Evolutionary conservation across 2,113 vertebrate genomes (phyloP).

Genomic region (Picathartes gymnocephalus): DNA sequence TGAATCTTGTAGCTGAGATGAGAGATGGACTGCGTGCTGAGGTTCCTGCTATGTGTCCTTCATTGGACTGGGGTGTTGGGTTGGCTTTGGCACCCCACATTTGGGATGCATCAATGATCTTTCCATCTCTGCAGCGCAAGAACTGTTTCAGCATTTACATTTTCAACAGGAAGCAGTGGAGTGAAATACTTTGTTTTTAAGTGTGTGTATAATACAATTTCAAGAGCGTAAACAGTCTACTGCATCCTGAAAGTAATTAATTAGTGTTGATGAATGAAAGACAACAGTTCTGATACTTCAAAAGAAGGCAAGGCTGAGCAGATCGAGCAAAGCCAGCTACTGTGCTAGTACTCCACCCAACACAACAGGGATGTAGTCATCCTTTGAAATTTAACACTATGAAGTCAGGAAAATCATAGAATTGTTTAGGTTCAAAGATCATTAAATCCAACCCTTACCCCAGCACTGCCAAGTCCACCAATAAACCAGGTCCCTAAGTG

Average conservation of each 20-base stretch:
- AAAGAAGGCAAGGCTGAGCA: background rate
- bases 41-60: background rate
- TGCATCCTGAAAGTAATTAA: background rate
- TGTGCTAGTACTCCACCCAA: background rate
- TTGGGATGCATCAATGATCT: background rate
- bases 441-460: background rate
- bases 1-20: background rate
- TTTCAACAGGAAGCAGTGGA: background rate
- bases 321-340: background rate
- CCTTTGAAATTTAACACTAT: background rate
- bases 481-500: background rate
- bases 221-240: background rate
- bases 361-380: accelerated
- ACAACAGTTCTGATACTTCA: background rate
- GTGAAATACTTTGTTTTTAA: background rate
- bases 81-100: background rate
- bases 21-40: background rate
- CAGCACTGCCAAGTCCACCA: background rate
- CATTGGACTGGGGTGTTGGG: background rate
- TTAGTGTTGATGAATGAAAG: background rate
- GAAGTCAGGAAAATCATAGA: background rate
- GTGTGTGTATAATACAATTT: background rate
- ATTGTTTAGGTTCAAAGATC: background rate
- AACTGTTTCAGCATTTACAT: background rate
- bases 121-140: background rate